A percentile compares a stretch with the other conserved stretches of the same genome.
phyloP scores from a whole-genome alignment of 2,113 vertebrate species.

The Petrocephalus microphthalmus region DNA sequence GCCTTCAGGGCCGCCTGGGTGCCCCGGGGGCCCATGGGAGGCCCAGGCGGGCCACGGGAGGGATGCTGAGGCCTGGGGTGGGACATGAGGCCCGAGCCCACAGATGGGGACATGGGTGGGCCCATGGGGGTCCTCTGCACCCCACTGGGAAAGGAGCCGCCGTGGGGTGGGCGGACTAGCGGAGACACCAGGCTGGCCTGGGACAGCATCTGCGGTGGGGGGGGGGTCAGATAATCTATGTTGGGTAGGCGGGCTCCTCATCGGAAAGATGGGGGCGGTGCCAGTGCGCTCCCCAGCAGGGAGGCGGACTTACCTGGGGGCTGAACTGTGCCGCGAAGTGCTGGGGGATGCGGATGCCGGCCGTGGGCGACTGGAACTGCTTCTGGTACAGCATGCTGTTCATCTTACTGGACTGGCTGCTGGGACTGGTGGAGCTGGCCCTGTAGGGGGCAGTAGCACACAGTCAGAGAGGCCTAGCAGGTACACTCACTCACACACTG shows the following conservation, averaged over 20 bases:
- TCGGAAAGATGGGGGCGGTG: not conserved
- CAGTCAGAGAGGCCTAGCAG: not conserved
- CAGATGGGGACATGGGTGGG: conserved; percentile 69
- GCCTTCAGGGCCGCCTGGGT: conserved; percentile 81
- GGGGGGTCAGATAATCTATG: not conserved
- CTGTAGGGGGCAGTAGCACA: conserved; percentile 50
- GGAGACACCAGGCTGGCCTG: conserved; percentile 94
- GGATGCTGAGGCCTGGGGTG: conserved; percentile 79
- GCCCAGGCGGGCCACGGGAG: conserved; percentile 73
- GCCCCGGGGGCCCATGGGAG: conserved; percentile 75
- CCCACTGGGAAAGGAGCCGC: conserved; percentile 83
- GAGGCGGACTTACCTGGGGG: conserved; percentile 73
- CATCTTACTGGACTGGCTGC: conserved; percentile 95
- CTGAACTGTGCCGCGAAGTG: conserved; percentile 88
- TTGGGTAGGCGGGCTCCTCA: not conserved
- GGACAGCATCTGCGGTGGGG: conserved; percentile 80
- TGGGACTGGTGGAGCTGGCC: conserved; percentile 93
- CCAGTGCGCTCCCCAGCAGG: not conserved
- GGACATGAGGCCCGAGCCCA: conserved; percentile 85
- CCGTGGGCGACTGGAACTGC: conserved; percentile 82
- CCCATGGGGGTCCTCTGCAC: conserved; percentile 85
- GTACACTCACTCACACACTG: not conserved
- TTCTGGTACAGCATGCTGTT: conserved; percentile 98
- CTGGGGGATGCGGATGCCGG: conserved; percentile 80
- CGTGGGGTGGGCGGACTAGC: conserved; percentile 83